These are phyloP conservation scores for Charina bottae DNA, from an alignment of 2,113 vertebrate genomes.

Conservation along the genomic window DNA sequence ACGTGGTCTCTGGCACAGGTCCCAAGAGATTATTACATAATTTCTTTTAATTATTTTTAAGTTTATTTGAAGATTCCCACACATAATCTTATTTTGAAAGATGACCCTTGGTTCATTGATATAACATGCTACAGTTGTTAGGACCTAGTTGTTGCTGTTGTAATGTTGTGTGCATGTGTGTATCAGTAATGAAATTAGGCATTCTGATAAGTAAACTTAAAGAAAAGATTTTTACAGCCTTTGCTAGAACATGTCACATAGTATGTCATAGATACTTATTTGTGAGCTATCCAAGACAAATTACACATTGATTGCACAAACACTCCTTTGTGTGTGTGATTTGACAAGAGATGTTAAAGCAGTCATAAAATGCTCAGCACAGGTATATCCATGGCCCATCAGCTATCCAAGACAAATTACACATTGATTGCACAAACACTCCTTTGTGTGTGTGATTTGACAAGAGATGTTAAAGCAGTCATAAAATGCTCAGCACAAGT, in stretches of 20 bases:
- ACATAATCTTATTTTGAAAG: background rate
- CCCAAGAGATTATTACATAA: background rate
- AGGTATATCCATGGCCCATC: background rate
- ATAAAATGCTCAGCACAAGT: slow-evolving; percentile 1
- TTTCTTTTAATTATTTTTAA: background rate
- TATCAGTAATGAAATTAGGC: background rate
- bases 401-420: background rate
- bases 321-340: background rate
- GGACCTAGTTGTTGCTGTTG: background rate
- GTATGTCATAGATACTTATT: background rate
- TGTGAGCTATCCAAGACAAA: background rate
- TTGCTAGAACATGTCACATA: background rate
- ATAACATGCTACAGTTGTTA: background rate
- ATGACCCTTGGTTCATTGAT: background rate
- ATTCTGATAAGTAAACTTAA: background rate
- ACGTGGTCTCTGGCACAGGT: no score
- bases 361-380: background rate
- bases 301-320: background rate
- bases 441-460: background rate
- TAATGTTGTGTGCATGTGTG: background rate
- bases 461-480: background rate
- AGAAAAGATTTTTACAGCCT: background rate
- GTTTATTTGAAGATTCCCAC: background rate
- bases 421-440: background rate
- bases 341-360: background rate